These are phyloP conservation scores for Thymallus thymallus DNA, from an alignment of 2,113 vertebrate species.

Conservation along the genomic window DNA sequence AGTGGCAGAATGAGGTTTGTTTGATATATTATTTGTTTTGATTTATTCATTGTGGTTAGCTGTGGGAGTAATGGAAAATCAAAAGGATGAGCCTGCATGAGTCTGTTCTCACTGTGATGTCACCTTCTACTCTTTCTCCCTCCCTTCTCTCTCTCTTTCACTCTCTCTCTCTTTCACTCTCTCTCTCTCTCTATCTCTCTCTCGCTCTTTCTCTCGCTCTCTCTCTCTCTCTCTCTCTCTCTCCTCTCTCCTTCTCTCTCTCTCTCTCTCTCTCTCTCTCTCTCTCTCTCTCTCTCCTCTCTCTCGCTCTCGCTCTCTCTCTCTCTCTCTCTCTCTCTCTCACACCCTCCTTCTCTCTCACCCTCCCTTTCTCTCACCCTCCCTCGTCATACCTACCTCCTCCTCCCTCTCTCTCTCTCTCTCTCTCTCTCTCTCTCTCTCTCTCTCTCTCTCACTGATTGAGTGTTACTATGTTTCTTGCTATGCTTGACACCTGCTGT, in stretches of 20 bases:
- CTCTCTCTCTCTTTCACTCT: too few relatives aligned
- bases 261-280: neutral
- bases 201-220: fast-evolving
- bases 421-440: too few relatives aligned
- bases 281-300: neutral
- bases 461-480: neutral
- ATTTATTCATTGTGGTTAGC: slow-evolving; percentile 3
- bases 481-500: slow-evolving; percentile 4
- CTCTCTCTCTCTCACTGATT: too few relatives aligned
- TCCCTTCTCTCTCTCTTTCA: too few relatives aligned
- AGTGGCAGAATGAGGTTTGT: too few relatives aligned
- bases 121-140: neutral
- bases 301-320: too few relatives aligned
- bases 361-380: neutral
- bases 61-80: slow-evolving; percentile 1
- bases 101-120: neutral
- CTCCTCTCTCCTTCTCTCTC: neutral
- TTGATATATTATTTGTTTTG: neutral
- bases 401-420: neutral
- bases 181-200: too few relatives aligned
- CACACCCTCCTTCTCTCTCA: neutral
- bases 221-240: too few relatives aligned
- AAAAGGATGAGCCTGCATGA: neutral
- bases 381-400: neutral
- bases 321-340: neutral